phyloP scores from a whole-genome alignment of 2,113 vertebrate genomes.

The Ochotona princeps region DNA sequence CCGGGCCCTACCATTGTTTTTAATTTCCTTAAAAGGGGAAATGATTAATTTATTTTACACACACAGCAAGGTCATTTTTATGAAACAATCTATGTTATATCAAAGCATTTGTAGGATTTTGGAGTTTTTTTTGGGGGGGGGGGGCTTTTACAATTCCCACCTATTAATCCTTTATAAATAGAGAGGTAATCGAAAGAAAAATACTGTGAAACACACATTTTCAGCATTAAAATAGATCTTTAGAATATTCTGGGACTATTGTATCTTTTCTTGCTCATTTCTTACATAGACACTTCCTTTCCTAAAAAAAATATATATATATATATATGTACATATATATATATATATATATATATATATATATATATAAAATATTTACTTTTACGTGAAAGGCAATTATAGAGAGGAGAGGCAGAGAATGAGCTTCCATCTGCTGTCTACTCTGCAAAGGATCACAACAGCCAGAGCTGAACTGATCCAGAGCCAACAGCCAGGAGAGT shows the following conservation, averaged over 20 bases:
- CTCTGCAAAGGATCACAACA: too few relatives aligned
- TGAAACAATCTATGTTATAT: not conserved
- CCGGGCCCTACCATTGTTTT: not conserved
- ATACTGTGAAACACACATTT: not conserved
- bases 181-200: constrained; percentile 47
- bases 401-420: too few relatives aligned
- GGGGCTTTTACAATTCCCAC: constrained; percentile 6
- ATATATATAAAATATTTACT: too few relatives aligned
- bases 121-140: not conserved
- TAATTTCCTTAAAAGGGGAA: constrained; percentile 38
- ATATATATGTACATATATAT: too few relatives aligned
- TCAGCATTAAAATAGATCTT: constrained; percentile 37
- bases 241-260: constrained; percentile 1
- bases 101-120: not conserved
- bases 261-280: constrained; percentile 33
- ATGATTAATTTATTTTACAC: not conserved
- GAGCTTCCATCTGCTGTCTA: too few relatives aligned
- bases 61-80: not conserved
- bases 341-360: too few relatives aligned
- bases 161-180: not conserved
- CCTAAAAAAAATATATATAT: too few relatives aligned
- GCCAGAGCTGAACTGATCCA: too few relatives aligned
- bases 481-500: too few relatives aligned
- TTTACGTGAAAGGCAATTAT: too few relatives aligned
- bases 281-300: constrained; percentile 48